Conservation (phyloP, 2,888 invertebrate species). For the Drosophila nr. perissopoda region DNA sequence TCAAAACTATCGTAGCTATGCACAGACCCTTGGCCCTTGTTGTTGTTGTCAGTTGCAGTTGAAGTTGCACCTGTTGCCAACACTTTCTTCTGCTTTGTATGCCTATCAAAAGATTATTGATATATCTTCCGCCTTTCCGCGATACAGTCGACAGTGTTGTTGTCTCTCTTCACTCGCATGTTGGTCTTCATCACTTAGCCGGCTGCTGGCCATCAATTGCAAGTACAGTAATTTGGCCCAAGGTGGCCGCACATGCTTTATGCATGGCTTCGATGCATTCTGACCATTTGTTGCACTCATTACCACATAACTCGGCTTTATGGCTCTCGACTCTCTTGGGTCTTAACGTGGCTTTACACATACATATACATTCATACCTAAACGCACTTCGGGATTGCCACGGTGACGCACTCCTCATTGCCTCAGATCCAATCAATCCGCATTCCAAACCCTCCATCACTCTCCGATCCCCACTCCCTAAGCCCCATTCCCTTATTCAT, state of each 20-base stretch:
- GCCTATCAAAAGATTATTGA: constrained; percentile 32
- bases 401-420: constrained; percentile 42
- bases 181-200: constrained; percentile 8
- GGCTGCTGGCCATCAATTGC: constrained; percentile 62
- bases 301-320: constrained; percentile 77
- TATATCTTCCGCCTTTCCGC: constrained; percentile 9
- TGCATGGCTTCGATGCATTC: constrained; percentile 49
- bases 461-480: constrained; percentile 1
- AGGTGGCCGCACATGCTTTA: constrained; percentile 53
- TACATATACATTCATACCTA: constrained; percentile 6
- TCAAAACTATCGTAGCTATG: background rate
- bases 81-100: constrained; percentile 25
- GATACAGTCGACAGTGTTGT: constrained; percentile 1
- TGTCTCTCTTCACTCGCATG: constrained; percentile 12
- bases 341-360: constrained; percentile 14
- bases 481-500: constrained; percentile 21
- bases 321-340: constrained; percentile 37
- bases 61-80: constrained; percentile 36
- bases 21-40: background rate
- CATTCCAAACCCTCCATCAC: constrained; percentile 39
- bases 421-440: constrained; percentile 29
- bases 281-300: constrained; percentile 67
- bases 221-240: constrained; percentile 72
- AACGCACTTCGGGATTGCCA: constrained; percentile 25
- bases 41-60: background rate